A percentile compares a stretch with the other conserved stretches of the same genome.
These are phyloP conservation scores for Symphodus melops DNA, from an alignment of 2,113 vertebrate species.

Conservation along the genomic window DNA sequence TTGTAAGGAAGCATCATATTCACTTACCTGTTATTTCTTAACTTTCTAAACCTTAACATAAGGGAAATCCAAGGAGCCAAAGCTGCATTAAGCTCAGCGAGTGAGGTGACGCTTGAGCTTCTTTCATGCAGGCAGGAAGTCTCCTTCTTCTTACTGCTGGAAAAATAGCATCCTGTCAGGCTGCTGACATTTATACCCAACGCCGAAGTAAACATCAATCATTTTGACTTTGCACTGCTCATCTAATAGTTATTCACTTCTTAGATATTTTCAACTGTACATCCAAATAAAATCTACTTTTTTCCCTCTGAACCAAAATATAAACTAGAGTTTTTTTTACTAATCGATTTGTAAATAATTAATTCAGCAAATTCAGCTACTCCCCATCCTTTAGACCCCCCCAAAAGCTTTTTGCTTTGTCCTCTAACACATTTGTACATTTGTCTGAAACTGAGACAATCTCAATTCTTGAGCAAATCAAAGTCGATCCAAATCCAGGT, in stretches of 20 bases:
- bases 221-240: neutral
- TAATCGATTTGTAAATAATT: neutral
- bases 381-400: too few relatives aligned
- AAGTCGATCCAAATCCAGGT: constrained; percentile 2
- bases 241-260: constrained; percentile 9
- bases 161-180: too few relatives aligned
- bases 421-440: neutral
- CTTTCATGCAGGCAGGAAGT: too few relatives aligned
- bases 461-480: constrained; percentile 14
- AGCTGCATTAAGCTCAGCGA: too few relatives aligned
- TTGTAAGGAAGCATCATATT: too few relatives aligned
- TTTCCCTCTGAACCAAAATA: neutral
- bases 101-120: too few relatives aligned
- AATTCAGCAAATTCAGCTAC: neutral
- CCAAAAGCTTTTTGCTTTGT: neutral
- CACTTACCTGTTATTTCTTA: too few relatives aligned
- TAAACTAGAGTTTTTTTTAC: neutral
- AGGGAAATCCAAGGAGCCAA: too few relatives aligned
- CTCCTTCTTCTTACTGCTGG: too few relatives aligned
- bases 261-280: neutral
- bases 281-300: neutral
- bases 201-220: neutral
- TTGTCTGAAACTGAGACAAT: neutral
- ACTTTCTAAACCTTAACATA: too few relatives aligned
- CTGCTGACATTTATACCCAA: too few relatives aligned